Base-by-base conservation (phyloP, 2,797 vertebrate species). In the Echiichthys vipera region DNA sequence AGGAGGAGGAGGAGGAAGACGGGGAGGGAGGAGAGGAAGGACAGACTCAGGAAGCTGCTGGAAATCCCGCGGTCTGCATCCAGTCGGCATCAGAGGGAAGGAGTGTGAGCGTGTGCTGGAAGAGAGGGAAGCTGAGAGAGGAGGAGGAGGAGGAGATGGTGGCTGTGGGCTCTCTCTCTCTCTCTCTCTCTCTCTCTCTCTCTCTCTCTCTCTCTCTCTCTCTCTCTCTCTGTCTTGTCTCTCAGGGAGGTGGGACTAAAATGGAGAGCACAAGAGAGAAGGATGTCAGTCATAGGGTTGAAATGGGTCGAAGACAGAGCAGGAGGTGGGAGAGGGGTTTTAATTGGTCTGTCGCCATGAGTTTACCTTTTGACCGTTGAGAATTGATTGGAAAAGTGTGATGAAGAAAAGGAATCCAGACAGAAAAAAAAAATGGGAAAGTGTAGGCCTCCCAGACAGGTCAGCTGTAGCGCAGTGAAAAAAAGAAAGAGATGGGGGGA, bases 51-150 rank as follows among this genome's bases (percentile, higher is more conserved):
- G 78, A 84, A 76, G 70, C 79, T 83, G 86, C 82, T 87, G 84
- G 81, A 82, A 89, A 86, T 78, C 83, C 82, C 78, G 83, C 79
- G 65, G 77, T 91, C 89, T 77, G 88, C 88, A 87, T 90, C 90
- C 91, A 89, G 87, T 81, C 74, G 76, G 91, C 92, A 88, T 89
- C 78, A 73, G 87, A 91, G 76, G 65, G 75, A 81, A 79, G 71
- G 68, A 84, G 88, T 59, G 76, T 54, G 81, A 88, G 88, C 70
- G 51, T 80, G 86, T 87, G 84, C 77, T 70, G 85, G 67, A 70
- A 53, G 74, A 78, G 76, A 67, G 17, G 61, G 70, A 64, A 83
- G 71, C 53, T 36, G 53, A 74, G 43, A 49, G 57, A 75, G 46
- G 72, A 71, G 54, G 62, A 69, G 65, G 73, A 55, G 65, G 67